phyloP scores from a whole-genome alignment of 2,888 invertebrate species.

The Synergus umbraculus region DNA sequence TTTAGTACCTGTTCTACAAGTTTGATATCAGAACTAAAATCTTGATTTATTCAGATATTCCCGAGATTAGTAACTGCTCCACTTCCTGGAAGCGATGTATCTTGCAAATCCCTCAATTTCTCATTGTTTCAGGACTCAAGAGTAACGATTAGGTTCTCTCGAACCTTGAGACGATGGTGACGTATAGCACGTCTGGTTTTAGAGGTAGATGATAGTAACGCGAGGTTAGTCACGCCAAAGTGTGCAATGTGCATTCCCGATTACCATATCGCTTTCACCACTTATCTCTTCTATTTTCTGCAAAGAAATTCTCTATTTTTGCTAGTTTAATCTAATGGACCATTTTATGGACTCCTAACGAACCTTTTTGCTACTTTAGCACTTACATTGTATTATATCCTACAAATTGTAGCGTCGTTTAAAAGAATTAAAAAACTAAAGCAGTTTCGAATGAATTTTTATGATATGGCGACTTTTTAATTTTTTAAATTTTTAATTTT shows the following conservation, averaged over 20 bases:
- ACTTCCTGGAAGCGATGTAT: constrained; percentile 25
- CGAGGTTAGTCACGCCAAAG: constrained; percentile 33
- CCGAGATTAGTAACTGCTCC: neutral
- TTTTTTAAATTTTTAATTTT: too few species aligned
- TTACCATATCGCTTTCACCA: constrained; percentile 34
- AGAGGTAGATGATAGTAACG: constrained; percentile 18
- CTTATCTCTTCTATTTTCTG: constrained; percentile 4
- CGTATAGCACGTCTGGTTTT: constrained; percentile 28
- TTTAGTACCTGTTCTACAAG: neutral
- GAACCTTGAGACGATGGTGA: constrained; percentile 36
- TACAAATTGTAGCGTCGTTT: too few species aligned
- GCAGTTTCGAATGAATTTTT: too few species aligned
- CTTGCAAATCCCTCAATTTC: constrained; percentile 31
- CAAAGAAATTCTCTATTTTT: neutral
- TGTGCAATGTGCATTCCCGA: constrained; percentile 24
- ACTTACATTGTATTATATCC: too few species aligned
- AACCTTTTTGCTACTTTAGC: neutral
- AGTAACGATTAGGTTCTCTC: constrained; percentile 26
- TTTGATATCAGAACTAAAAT: neutral
- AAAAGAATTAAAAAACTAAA: too few species aligned
- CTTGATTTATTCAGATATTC: neutral
- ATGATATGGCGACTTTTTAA: too few species aligned
- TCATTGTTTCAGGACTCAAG: constrained; percentile 12
- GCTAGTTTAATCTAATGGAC: neutral
- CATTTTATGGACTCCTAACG: neutral